Evolutionary conservation across 2,113 vertebrate species (phyloP).

Genomic region (Asarcornis scutulata): DNA sequence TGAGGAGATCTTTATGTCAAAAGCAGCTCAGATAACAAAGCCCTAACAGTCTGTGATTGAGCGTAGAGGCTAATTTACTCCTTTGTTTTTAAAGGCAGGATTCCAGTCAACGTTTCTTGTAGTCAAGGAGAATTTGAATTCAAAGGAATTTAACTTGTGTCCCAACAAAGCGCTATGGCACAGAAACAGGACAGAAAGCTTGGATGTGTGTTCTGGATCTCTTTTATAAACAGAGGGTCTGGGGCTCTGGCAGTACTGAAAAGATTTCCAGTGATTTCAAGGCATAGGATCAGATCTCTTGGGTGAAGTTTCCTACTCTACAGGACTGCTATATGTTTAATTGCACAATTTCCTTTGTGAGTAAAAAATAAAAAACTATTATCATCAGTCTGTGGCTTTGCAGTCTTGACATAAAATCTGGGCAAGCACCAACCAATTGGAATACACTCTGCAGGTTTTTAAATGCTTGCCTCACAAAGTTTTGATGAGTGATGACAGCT

Average conservation of each 20-base stretch:
- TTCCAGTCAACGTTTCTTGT: constrained; percentile 10
- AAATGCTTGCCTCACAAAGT: background rate
- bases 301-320: background rate
- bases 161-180: background rate
- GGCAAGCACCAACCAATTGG: background rate
- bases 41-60: background rate
- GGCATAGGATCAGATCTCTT: background rate
- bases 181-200: background rate
- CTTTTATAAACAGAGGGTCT: background rate
- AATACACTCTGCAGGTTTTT: background rate
- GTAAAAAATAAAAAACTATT: background rate
- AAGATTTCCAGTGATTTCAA: constrained; percentile 2
- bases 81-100: constrained; percentile 12
- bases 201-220: background rate
- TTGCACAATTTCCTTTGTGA: background rate
- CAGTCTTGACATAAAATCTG: background rate
- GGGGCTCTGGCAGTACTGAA: background rate
- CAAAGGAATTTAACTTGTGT: constrained; percentile 1
- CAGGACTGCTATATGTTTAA: background rate
- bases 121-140: constrained; percentile 27
- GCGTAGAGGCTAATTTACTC: background rate
- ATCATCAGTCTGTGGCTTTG: background rate
- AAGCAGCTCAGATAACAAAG: background rate
- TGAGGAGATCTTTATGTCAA: background rate
- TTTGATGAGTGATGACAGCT: background rate